Conservation (phyloP, 2,888 invertebrate genomes). For the Cerceris rybyensis region DNA sequence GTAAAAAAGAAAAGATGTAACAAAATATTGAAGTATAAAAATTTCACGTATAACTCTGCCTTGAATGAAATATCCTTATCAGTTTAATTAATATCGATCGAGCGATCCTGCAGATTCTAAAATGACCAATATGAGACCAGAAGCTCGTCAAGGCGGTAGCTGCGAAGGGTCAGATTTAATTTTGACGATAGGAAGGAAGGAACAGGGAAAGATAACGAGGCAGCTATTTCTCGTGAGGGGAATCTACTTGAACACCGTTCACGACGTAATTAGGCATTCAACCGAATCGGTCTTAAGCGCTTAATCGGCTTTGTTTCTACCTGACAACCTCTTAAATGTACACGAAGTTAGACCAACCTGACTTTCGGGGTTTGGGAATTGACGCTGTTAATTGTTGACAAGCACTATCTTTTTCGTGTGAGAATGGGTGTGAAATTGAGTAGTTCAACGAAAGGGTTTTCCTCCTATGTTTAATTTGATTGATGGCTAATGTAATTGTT, state of each 20-base stretch:
- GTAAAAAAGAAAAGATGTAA: no score
- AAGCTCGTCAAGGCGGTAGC: background rate
- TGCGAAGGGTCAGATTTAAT: slow-evolving; percentile 9
- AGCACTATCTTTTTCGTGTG: slow-evolving; percentile 28
- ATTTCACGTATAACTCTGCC: no score
- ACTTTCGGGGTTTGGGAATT: slow-evolving; percentile 49
- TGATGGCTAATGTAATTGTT: no score
- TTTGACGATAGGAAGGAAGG: background rate
- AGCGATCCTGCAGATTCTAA: slow-evolving; percentile 3
- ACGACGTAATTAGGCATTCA: slow-evolving; percentile 57
- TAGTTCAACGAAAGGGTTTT: no score
- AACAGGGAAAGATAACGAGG: background rate
- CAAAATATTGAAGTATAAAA: no score
- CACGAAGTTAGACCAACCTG: slow-evolving; percentile 32
- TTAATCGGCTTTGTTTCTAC: slow-evolving; percentile 64
- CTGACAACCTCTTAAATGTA: slow-evolving; percentile 50
- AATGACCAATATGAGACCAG: background rate
- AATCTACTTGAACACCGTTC: slow-evolving; percentile 42
- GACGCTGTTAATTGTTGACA: slow-evolving; percentile 41
- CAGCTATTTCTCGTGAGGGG: slow-evolving; percentile 12
- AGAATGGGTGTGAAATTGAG: background rate
- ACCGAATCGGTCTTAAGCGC: slow-evolving; percentile 55
- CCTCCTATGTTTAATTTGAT: no score
- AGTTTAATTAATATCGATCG: no score
- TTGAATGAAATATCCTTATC: no score